Evolutionary conservation across 2,888 invertebrate genomes (phyloP), one percentile per base, ranked within the genome.

Genomic region (Galeruca laticollis): DNA sequence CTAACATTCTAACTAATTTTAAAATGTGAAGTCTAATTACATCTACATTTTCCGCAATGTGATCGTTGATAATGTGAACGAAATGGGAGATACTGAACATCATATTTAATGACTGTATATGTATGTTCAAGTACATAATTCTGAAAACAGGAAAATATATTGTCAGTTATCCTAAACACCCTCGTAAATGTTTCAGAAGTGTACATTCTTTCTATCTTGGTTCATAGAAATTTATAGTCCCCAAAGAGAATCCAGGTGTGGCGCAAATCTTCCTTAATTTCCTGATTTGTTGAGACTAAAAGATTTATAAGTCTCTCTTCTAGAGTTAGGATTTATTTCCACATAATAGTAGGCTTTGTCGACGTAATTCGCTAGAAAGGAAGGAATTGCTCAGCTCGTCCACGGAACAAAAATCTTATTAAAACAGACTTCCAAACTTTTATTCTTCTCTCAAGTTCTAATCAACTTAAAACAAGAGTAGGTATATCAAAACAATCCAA

Each of bases 191-290:
- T 47, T 47, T 47, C 9, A 47, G n/a, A 18, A 18, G 47, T 47
- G 18, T 18, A 47, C 47, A n/a, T 47, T 47, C 40, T 47, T 47
- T 47, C 15, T 61, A 11, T 31, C 56, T 61, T 11, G 35, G 49
- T 62, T 68, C 68, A 62, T 62, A 33, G 62, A 64, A 69, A 72
- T 72, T 72, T 72, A 72, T 72, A 49, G 72, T 67, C 69, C 54
- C 72, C n/a, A 51, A 60, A 67, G 69, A 72, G 66, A 56, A 56
- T 72, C 72, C 72, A 72, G 72, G 72, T 72, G 72, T 54, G 67
- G 67, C 69, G 66, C 72, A 72, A 72, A 72, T 72, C 72, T 72
- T 72, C 67, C 67, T 66, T 72, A 72, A 72, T 72, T 72, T 72
- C 69, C 67, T 72, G 69, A 69, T 72, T 72, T 72, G 72, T 72